phyloP scores from a whole-genome alignment of 1,140 invertebrate species.

The Campodea augens region DNA sequence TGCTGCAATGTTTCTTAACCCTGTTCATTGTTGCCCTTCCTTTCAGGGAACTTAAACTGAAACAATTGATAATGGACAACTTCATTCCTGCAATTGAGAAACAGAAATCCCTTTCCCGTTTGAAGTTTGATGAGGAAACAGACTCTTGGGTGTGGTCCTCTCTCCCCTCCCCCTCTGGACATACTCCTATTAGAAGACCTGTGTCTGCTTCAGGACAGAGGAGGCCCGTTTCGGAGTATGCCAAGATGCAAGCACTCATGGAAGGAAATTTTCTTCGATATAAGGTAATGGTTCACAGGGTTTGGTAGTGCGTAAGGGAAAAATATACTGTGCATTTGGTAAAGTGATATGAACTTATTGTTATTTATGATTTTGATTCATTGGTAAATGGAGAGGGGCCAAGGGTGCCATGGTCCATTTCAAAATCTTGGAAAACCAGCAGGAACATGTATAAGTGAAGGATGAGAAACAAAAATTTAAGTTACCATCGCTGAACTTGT shows the following conservation, averaged over 20 bases:
- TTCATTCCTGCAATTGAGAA: constrained; percentile 87
- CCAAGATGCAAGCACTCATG: constrained; percentile 37
- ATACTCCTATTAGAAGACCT: constrained; percentile 28
- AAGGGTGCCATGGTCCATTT: not conserved
- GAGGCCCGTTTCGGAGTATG: constrained; percentile 52
- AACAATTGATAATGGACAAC: constrained; percentile 82
- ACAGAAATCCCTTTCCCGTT: constrained; percentile 53
- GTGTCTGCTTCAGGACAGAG: constrained; percentile 38
- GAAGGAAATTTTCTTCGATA: constrained; percentile 32
- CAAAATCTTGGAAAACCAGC: not conserved
- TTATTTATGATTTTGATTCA: constrained; percentile 1
- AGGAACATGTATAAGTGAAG: not conserved
- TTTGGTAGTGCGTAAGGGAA: too few species aligned
- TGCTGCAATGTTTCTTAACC: too few species aligned
- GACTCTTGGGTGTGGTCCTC: constrained; percentile 53
- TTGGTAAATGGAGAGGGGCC: not conserved
- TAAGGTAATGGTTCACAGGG: too few species aligned
- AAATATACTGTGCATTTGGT: too few species aligned
- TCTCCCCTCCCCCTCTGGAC: constrained; percentile 25
- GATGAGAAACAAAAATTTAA: too few species aligned
- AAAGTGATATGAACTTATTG: constrained; percentile 3
- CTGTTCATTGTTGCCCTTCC: too few species aligned
- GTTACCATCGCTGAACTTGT: too few species aligned
- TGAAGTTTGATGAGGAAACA: constrained; percentile 69
- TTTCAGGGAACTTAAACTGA: constrained; percentile 48